Conservation (phyloP, 2,797 vertebrate genomes). For the Micromesistius poutassou region DNA sequence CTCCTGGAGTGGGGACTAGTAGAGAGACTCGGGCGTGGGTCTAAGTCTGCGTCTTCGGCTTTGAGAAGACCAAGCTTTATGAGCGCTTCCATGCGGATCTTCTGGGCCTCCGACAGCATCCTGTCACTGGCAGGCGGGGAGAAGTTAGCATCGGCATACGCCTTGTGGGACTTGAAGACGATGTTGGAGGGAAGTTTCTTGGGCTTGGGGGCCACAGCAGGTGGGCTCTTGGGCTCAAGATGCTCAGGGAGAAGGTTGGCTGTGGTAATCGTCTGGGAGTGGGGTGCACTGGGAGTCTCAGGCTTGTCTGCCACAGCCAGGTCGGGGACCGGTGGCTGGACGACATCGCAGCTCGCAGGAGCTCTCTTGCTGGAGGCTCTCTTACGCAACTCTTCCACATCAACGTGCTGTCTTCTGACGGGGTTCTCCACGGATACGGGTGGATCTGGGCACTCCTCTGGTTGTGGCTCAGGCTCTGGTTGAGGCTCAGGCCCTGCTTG, state of each 20-base stretch:
- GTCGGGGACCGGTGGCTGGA: conserved; percentile 14
- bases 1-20: conserved; percentile 39
- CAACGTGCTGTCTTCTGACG: conserved; percentile 21
- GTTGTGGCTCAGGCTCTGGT: not conserved
- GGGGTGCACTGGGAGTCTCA: conserved; percentile 3
- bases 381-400: conserved; percentile 47
- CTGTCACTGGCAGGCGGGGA: conserved; percentile 36
- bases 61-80: conserved; percentile 86
- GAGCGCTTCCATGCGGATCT: conserved; percentile 80
- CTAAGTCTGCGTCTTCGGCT: conserved; percentile 55
- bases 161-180: conserved; percentile 76
- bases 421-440: conserved; percentile 2
- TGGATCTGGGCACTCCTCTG: conserved; percentile 1
- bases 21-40: conserved; percentile 39
- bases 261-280: not conserved
- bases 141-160: not conserved
- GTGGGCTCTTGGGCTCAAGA: conserved; percentile 70
- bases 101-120: conserved; percentile 59
- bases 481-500: too few species aligned
- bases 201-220: conserved; percentile 82
- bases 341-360: conserved; percentile 13
- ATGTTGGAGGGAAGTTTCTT: conserved; percentile 88
- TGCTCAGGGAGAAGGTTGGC: conserved; percentile 29
- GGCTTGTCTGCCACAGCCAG: conserved; percentile 21
- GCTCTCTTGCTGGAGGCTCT: conserved; percentile 46